Evolutionary conservation across 2,797 vertebrate species (phyloP).

Genomic region (Buphagus erythrorhynchus): DNA sequence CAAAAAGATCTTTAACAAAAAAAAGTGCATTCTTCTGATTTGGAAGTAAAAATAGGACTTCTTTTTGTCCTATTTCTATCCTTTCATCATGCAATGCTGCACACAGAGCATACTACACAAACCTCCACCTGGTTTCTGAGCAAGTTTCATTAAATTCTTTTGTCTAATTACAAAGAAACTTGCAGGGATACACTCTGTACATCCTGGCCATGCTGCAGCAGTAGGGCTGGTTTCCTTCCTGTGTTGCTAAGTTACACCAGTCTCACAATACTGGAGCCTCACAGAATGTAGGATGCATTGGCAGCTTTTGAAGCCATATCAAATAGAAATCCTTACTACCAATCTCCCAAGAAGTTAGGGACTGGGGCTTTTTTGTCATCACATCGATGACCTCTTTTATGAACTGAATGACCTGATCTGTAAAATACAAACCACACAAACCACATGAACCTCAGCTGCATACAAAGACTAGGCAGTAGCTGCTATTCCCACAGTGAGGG

Average conservation of each 20-base stretch:
- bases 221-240: neutral
- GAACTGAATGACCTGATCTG: neutral
- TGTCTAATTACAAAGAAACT: conserved; percentile 1
- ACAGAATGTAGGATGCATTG: conserved; percentile 47
- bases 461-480: accelerated
- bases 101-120: neutral
- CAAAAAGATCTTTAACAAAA: neutral
- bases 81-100: neutral
- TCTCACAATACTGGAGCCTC: conserved; percentile 57
- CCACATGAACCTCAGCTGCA: neutral
- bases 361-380: neutral
- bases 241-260: conserved; percentile 74
- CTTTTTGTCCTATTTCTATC: neutral
- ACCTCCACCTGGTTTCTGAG: neutral
- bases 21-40: neutral
- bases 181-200: neutral
- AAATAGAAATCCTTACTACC: conserved; percentile 65
- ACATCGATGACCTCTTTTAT: conserved; percentile 12
- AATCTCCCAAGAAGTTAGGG: conserved; percentile 48
- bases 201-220: neutral
- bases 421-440: neutral
- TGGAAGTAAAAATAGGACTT: neutral
- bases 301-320: conserved; percentile 62
- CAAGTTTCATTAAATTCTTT: conserved; percentile 11
- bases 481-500: neutral